phyloP scores from a whole-genome alignment of 1,140 invertebrate genomes.

The Neomicropteryx cornuta region DNA sequence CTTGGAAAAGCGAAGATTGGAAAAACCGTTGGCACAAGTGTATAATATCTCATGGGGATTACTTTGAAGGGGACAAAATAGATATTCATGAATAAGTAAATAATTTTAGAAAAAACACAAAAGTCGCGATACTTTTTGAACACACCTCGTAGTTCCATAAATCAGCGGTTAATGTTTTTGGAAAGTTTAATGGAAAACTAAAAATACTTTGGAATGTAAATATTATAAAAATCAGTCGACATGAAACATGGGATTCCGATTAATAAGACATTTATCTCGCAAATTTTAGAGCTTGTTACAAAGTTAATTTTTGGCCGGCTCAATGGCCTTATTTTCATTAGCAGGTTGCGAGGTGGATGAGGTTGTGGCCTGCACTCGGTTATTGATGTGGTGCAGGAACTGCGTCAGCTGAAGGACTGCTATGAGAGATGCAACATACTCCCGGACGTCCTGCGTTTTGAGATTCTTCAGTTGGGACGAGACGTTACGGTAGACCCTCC shows the following conservation, averaged over 20 bases:
- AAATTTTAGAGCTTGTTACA: neutral
- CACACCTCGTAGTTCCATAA: too few relatives aligned
- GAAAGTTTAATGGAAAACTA: too few relatives aligned
- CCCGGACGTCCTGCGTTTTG: conserved; percentile 44
- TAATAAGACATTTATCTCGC: neutral
- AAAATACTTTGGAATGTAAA: too few relatives aligned
- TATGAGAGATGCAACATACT: conserved; percentile 47
- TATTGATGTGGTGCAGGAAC: conserved; percentile 37
- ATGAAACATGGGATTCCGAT: neutral
- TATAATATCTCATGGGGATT: too few relatives aligned
- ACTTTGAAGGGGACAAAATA: too few relatives aligned
- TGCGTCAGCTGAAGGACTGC: conserved; percentile 49
- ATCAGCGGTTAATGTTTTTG: too few relatives aligned
- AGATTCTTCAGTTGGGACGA: conserved; percentile 45
- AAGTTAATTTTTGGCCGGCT: neutral
- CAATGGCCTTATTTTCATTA: neutral
- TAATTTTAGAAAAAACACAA: too few relatives aligned
- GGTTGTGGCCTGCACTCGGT: conserved; percentile 15
- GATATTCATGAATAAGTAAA: too few relatives aligned
- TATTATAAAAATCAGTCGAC: neutral
- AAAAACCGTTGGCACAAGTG: too few relatives aligned
- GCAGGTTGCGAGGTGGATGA: neutral
- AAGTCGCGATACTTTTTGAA: too few relatives aligned
- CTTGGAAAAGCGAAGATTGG: too few relatives aligned
- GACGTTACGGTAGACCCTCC: conserved; percentile 52